Base-by-base conservation (phyloP, 35 echinoderm and acorn worm species). In the Lytechinus variegatus region DNA sequence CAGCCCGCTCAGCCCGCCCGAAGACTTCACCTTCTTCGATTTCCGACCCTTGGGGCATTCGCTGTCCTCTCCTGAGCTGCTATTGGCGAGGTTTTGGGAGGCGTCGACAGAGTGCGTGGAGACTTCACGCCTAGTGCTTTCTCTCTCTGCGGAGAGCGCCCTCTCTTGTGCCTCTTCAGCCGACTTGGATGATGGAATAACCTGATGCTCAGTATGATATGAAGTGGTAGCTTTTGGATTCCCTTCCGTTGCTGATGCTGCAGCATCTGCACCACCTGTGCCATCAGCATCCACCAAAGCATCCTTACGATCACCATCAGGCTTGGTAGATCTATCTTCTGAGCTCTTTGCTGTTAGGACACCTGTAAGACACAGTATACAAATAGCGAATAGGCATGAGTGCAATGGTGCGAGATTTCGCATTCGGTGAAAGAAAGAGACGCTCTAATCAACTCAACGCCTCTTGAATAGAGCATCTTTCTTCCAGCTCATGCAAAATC, bases 11-110 rank as follows among this genome's bases (percentile, higher is more conserved):
- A 93, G 55, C 52, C 51, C 6, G 10, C 92, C 57, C 10, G 92
- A 93, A 8, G 92, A 93, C 21, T 44, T 93, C 92, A 93, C 92
- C 52, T 24, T 93, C 92, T 93, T 93, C 54, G 92, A 93, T 27
- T 93, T 21, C 54, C 54, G 13, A 16, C 92, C 57, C 28, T 93
- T 93, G 27, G 8, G 29, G 9, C 33, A 0, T 13, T 24, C 91
- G 53, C 33, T 6, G 91, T 54, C 91, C 91, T 92, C 91, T 24
- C 29, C 53, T 2, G 91, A 92, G 91, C 87, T 88, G 92, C 92
- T 55, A 4, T 11, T 54, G 28, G 92, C 53, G 0, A 93, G 92
- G 53, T 93, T 93, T 12, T 6, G 53, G 9, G 92, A 93, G 54
- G 92, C 52, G 55, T 93, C n/a, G 53, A 93, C 92, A 54, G 92